phyloP scores from a whole-genome alignment of 2,888 invertebrate species.

The Troides helena region DNA sequence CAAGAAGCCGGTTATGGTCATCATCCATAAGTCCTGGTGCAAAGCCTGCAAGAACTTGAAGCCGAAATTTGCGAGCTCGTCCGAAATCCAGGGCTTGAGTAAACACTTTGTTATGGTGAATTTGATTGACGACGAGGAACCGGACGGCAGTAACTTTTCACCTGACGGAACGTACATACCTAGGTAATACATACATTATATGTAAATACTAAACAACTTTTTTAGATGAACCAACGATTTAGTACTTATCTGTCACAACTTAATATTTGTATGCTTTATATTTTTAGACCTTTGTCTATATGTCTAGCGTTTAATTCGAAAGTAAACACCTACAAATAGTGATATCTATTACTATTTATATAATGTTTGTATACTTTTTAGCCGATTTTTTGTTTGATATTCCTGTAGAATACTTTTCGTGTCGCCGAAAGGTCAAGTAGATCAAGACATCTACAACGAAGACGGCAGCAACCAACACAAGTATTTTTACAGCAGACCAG shows the following conservation, averaged over 20 bases:
- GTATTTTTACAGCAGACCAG: constrained; percentile 77
- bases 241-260: too few relatives aligned
- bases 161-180: constrained; percentile 86
- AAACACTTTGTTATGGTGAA: constrained; percentile 85
- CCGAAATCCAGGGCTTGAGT: constrained; percentile 79
- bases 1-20: constrained; percentile 82
- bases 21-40: constrained; percentile 85
- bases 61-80: constrained; percentile 80
- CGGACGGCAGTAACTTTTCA: constrained; percentile 68
- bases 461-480: constrained; percentile 80
- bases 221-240: background rate
- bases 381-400: background rate
- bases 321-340: too few relatives aligned
- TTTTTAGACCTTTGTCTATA: too few relatives aligned
- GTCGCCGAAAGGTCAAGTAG: constrained; percentile 76
- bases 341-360: too few relatives aligned
- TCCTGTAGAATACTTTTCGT: constrained; percentile 81
- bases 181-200: constrained; percentile 52
- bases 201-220: background rate
- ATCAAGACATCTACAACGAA: constrained; percentile 79
- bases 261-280: too few relatives aligned
- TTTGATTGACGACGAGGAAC: constrained; percentile 80
- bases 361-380: too few relatives aligned
- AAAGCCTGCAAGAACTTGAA: constrained; percentile 83
- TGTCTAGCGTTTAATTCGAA: too few relatives aligned